Base-by-base conservation (phyloP, 2,113 vertebrate genomes). In the Ptychochromis oligacanthus region DNA sequence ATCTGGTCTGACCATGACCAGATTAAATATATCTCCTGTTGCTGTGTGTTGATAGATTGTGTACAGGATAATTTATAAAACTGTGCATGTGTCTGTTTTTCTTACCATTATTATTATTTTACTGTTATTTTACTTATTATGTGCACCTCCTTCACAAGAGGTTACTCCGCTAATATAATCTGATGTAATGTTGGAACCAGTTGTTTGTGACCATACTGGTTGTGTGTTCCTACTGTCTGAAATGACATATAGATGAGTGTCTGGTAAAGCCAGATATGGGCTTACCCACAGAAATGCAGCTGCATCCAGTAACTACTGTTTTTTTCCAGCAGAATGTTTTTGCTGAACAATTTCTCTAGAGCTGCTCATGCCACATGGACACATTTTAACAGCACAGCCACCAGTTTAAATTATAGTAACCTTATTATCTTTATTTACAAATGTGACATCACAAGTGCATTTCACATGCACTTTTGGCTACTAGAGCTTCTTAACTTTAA, bases 11-110 rank as follows among this genome's bases (percentile, higher is more conserved):
- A 74, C 40, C 72, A 52, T 80, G 82, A 79, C 60, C 13, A 22
- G 57, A 89, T 86, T 82, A 67, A 80, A 83, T 87, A 86, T 79
- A 84, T 62, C 2, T 24, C 22, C 49, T 55, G n/a, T 40, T 85
- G 58, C 18, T 34, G 6, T 67, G 70, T 46, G 34, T 18, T 65
- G 54, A 36, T 11, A 62, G 5, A 9, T 11, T 57, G 58, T 82
- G 22, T 59, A 31, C 17, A 36, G 34, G 12, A 55, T 54, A 2
- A 54, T 54, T n/a, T 54, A 54, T 10, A n/a, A 54, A 54, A 9
- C 18, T 54, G 18, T 54, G 20, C 20, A n/a, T 20, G 49, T 15
- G 6, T 8, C 20, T 31, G 28, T 52, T 67, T 46, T 1, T 12
- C 18, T 72, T 12, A 54, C 26, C 22, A 18, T 67, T 49, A 38